Conservation (phyloP, 2,797 vertebrate genomes). For the Myotis vivesi region DNA sequence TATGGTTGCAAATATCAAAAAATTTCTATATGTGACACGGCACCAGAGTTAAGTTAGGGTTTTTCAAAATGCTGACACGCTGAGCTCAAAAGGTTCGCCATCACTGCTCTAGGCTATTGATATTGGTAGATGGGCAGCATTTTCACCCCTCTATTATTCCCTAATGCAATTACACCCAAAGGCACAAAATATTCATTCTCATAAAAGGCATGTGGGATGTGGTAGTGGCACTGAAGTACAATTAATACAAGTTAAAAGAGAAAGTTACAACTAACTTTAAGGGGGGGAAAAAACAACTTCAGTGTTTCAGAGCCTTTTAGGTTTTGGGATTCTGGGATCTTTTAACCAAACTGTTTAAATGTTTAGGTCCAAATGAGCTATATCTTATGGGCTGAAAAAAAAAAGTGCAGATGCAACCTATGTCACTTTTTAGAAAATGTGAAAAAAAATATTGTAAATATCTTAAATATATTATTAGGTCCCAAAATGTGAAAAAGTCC, state of each 20-base stretch:
- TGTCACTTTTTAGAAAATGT: background rate
- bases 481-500: background rate
- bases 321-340: background rate
- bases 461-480: background rate
- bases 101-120: background rate
- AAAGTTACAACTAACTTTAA: background rate
- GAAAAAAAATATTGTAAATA: background rate
- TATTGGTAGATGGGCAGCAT: background rate
- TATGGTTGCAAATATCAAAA: too few species aligned
- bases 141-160: background rate
- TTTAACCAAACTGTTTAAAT: constrained; percentile 16
- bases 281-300: background rate
- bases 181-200: constrained; percentile 6
- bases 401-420: background rate
- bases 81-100: too few species aligned
- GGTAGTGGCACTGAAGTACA: background rate
- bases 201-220: background rate
- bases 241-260: background rate
- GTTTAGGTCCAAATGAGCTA: background rate
- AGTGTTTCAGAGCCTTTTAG: background rate
- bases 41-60: too few species aligned
- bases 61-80: too few species aligned
- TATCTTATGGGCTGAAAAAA: background rate
- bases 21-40: too few species aligned
- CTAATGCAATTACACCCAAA: background rate